phyloP scores from a whole-genome alignment of 2,113 vertebrate species.

The Chaenogobius annularis region DNA sequence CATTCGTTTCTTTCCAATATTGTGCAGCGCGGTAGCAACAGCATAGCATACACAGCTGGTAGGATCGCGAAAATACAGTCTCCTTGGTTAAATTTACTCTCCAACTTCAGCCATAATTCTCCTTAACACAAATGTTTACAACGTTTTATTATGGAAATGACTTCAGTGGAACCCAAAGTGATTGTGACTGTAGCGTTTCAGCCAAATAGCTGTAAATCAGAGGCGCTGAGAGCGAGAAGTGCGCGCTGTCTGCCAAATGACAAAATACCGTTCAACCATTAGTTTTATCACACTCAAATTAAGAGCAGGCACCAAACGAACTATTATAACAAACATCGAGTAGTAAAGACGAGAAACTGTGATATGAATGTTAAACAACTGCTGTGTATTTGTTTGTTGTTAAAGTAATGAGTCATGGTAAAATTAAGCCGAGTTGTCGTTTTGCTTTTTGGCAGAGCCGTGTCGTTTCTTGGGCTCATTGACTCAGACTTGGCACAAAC shows the following conservation, averaged over 20 bases:
- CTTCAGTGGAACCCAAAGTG: background rate
- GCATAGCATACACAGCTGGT: no score
- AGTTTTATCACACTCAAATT: conserved; percentile 5
- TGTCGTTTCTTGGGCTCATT: background rate
- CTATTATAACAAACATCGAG: no score
- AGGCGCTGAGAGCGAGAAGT: background rate
- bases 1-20: no score
- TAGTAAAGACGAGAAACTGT: background rate
- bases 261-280: background rate
- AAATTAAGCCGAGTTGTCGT: background rate
- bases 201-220: conserved; percentile 6
- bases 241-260: background rate
- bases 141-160: background rate
- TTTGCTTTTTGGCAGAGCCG: background rate
- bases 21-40: no score
- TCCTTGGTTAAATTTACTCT: background rate
- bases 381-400: background rate
- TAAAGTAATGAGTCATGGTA: background rate
- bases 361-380: background rate
- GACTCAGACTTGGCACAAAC: conserved; percentile 2
- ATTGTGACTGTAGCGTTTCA: background rate
- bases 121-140: background rate
- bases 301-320: background rate
- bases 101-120: background rate
- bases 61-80: no score